Evolutionary conservation across 2,797 vertebrate species (phyloP).

Genomic region (Myripristis murdjan): DNA sequence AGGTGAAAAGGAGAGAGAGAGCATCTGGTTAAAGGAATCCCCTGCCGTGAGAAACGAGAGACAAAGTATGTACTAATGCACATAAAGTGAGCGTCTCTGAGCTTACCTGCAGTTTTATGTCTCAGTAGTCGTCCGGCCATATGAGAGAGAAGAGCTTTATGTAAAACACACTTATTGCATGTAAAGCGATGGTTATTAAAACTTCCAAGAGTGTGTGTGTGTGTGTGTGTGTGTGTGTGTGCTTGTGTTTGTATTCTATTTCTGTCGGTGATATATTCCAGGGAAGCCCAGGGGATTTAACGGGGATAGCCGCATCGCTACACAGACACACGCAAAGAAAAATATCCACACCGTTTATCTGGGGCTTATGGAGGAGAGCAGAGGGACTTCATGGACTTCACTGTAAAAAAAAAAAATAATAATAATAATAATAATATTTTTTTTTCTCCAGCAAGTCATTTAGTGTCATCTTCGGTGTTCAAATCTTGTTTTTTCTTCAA

Average conservation of each 20-base stretch:
- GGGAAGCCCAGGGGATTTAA: neutral
- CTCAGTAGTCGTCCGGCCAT: neutral
- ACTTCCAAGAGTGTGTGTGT: neutral
- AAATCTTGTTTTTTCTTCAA: too few relatives aligned
- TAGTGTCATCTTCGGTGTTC: too few relatives aligned
- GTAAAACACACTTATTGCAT: neutral
- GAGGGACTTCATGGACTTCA: too few relatives aligned
- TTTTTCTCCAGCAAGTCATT: too few relatives aligned
- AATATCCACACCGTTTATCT: too few relatives aligned
- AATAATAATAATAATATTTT: too few relatives aligned
- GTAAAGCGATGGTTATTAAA: neutral
- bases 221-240: neutral
- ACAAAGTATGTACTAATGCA: neutral
- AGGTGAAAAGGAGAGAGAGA: neutral
- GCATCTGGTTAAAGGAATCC: neutral
- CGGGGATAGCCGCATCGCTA: neutral
- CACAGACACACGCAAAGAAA: constrained; percentile 6
- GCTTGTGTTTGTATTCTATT: neutral
- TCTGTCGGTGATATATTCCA: too few relatives aligned
- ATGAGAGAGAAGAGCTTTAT: neutral
- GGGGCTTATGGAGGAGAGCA: too few relatives aligned
- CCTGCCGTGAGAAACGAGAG: neutral
- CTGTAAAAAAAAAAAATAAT: too few relatives aligned
- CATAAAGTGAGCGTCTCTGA: neutral
- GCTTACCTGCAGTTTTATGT: neutral